Evolutionary conservation across 1,140 invertebrate genomes (phyloP).

Genomic region (Adelges cooleyi): DNA sequence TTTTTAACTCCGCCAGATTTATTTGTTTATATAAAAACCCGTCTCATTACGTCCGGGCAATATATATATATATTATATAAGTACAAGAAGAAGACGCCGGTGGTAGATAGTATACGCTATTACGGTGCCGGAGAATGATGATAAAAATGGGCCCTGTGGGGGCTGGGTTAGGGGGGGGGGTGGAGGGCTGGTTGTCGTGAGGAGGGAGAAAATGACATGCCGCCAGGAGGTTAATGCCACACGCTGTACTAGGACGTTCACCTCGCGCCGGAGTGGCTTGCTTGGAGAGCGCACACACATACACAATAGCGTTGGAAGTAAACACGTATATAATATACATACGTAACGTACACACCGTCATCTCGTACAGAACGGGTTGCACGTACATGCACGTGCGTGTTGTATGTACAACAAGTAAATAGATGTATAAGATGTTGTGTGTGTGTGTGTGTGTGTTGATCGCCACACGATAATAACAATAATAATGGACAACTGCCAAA

Average conservation of each 20-base stretch:
- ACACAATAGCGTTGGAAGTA: neutral
- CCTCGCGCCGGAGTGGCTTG: neutral
- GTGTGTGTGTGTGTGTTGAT: no score
- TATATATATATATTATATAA: no score
- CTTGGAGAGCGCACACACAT: conserved; percentile 4
- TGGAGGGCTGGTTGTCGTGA: no score
- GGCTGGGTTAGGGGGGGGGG: neutral
- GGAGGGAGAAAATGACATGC: neutral
- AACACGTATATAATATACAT: neutral
- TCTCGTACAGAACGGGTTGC: neutral
- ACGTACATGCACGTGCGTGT: neutral
- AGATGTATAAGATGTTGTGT: neutral
- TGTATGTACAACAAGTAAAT: no score
- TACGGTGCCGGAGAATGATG: no score
- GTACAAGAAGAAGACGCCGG: no score
- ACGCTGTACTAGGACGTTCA: conserved; percentile 8
- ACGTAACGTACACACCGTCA: neutral
- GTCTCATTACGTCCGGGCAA: neutral
- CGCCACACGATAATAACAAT: neutral
- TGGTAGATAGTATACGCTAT: no score
- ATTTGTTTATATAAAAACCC: conserved; percentile 26
- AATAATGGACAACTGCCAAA: neutral
- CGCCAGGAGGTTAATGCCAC: conserved; percentile 26
- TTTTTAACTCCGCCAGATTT: neutral
- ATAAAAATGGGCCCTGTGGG: no score